Evolutionary conservation across 2,113 vertebrate species (phyloP), one percentile per base, ranked within the genome.

Genomic region (Vanacampus margaritifer): DNA sequence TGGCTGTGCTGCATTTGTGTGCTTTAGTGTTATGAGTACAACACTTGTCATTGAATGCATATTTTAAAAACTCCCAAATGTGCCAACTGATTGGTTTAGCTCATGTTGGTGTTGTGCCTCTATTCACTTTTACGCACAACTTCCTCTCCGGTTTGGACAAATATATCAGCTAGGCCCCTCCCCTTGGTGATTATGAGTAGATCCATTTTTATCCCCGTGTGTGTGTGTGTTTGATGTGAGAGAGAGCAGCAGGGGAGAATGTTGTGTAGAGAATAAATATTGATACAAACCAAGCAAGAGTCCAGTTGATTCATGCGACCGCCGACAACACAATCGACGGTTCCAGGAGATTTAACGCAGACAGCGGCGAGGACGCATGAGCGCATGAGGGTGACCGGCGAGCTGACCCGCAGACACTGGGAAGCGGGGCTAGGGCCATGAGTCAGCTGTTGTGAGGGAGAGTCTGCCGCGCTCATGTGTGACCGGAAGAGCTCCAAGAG

Each of bases 241-340:
- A 74, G 77, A 67, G 77, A 84, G 75, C 63, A 36, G 82, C 81
- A 82, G 82, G 67, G 26, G 84, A 81, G 87, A 80, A 81, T 79
- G 79, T 76, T 88, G 85, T 83, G 84, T 84, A 79, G 84, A 89
- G 87, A 90, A 90, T 91, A 92, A 92, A 92, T 92, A 90, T 90
- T 90, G 91, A 91, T 89, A 90, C 87, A 88, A 85, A 89, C 78
- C 67, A 80, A 86, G 87, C 87, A 80, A 83, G 80, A 81, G 81
- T 87, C 82, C 76, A 81, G 14, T 45, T 48, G 24, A 62, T 62
- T 62, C 24, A 78, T 36, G 67, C 64, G 78, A 64, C 79, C 60
- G 67, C 65, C 58, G 17, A 76, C 74, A 58, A 72, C 60, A 73
- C 64, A 74, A 72, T 69, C 37, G 54, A 72, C 71, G 9, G 51